These are phyloP conservation scores for Tortrix viridana DNA, from an alignment of 2,888 invertebrate genomes.

Conservation along the genomic window DNA sequence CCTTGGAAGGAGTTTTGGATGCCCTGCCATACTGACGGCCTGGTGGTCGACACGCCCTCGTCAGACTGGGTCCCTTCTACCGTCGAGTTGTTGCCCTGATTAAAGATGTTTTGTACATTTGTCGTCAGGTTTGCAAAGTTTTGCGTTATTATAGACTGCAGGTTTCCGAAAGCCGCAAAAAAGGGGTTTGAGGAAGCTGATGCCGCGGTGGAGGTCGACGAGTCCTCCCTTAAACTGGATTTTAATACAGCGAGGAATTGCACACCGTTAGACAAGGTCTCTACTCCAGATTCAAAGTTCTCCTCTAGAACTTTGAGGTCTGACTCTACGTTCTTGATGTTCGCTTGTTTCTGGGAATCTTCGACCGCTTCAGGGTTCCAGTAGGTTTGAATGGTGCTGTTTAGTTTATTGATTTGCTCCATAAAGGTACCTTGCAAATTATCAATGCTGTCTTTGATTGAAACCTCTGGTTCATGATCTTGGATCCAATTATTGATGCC, in stretches of 20 bases:
- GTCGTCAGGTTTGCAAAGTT: constrained; percentile 45
- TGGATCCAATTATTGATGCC: constrained; percentile 59
- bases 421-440: constrained; percentile 59
- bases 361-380: constrained; percentile 47
- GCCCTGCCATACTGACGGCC: constrained; percentile 44
- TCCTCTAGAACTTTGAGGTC: constrained; percentile 56
- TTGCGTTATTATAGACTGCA: constrained; percentile 45
- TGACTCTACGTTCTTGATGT: constrained; percentile 51
- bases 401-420: constrained; percentile 62
- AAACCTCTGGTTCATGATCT: constrained; percentile 57
- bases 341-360: constrained; percentile 44
- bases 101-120: constrained; percentile 40
- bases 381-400: constrained; percentile 57
- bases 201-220: constrained; percentile 23
- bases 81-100: constrained; percentile 34
- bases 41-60: constrained; percentile 36
- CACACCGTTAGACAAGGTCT: constrained; percentile 61
- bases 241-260: constrained; percentile 55
- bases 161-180: constrained; percentile 37
- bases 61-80: constrained; percentile 46
- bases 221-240: constrained; percentile 46
- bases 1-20: constrained; percentile 46
- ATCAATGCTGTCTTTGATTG: constrained; percentile 59
- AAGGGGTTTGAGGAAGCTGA: constrained; percentile 30
- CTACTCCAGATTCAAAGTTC: constrained; percentile 61